phyloP scores from a whole-genome alignment of 2,888 invertebrate species.

The Sinopyrophorus schimmeli region DNA sequence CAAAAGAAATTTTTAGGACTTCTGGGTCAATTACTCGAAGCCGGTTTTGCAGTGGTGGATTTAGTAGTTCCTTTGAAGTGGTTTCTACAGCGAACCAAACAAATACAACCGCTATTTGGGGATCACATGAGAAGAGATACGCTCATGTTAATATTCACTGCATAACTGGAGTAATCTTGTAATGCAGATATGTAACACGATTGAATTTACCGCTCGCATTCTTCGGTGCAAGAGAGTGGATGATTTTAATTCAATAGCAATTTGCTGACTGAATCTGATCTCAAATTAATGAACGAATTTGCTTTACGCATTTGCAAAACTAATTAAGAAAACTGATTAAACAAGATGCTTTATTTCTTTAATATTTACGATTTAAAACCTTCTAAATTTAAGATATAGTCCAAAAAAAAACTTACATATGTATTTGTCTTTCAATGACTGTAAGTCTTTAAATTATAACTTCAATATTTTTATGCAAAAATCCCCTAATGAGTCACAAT shows the following conservation, averaged over 20 bases:
- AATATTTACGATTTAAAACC: background rate
- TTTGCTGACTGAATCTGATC: constrained; percentile 18
- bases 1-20: constrained; percentile 5
- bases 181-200: constrained; percentile 9
- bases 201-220: constrained; percentile 17
- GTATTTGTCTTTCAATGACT: too few relatives aligned
- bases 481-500: too few relatives aligned
- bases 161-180: constrained; percentile 5
- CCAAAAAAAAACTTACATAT: too few relatives aligned
- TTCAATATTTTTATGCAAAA: too few relatives aligned
- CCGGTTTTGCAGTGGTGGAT: constrained; percentile 19
- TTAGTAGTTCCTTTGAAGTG: constrained; percentile 21
- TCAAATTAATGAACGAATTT: constrained; percentile 12
- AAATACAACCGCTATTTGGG: constrained; percentile 11
- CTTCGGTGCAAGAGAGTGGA: constrained; percentile 16
- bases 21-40: constrained; percentile 15
- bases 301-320: constrained; percentile 6
- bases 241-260: constrained; percentile 27
- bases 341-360: background rate
- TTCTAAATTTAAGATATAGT: too few relatives aligned
- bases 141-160: background rate
- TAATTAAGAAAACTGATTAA: constrained; percentile 2
- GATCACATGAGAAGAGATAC: background rate
- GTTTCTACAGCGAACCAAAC: constrained; percentile 22
- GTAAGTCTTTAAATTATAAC: too few relatives aligned